These are phyloP conservation scores for Bombus pascuorum DNA, from an alignment of 1,140 invertebrate species.

Conservation along the genomic window DNA sequence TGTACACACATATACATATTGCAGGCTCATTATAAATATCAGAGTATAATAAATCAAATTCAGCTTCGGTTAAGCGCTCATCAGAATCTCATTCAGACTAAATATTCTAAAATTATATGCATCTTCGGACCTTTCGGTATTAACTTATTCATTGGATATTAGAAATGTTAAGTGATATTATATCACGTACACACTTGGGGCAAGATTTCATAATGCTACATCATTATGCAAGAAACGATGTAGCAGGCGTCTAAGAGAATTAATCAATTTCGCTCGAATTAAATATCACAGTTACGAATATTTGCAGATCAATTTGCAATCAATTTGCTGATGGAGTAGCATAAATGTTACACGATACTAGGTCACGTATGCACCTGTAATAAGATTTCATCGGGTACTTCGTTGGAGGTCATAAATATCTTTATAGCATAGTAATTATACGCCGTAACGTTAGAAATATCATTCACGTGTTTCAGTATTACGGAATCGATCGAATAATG, in stretches of 20 bases:
- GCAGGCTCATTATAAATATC: no score
- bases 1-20: no score
- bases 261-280: background rate
- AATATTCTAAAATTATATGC: no score
- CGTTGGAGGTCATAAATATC: background rate
- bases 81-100: no score
- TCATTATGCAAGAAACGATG: background rate
- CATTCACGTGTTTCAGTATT: conserved; percentile 10
- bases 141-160: background rate
- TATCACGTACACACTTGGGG: background rate
- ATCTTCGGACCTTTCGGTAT: background rate
- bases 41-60: no score
- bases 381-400: background rate
- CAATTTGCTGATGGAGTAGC: background rate
- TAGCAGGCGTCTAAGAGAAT: no score
- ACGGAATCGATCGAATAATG: conserved; percentile 4
- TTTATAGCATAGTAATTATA: background rate
- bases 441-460: background rate
- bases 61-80: no score
- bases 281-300: background rate
- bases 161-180: background rate
- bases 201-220: background rate
- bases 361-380: background rate
- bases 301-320: background rate
- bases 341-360: background rate